Conservation (phyloP, 2,797 vertebrate species). For the Anabacerthia variegaticeps region DNA sequence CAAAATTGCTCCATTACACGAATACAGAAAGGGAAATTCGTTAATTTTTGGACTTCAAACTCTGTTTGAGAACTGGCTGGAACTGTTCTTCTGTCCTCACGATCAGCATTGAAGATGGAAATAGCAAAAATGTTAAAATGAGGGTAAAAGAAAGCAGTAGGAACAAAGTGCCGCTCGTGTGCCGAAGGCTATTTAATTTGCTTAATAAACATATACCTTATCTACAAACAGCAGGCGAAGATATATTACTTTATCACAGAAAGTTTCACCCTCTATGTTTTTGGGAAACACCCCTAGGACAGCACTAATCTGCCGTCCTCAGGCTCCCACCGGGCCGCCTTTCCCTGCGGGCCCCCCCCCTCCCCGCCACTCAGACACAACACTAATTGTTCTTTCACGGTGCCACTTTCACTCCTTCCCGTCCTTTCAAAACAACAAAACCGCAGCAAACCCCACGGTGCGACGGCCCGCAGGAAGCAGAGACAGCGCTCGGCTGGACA, state of each 20-base stretch:
- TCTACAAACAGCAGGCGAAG: slow-evolving; percentile 74
- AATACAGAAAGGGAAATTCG: slow-evolving; percentile 29
- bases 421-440: slow-evolving; percentile 42
- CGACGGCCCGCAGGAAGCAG: neutral
- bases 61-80: neutral
- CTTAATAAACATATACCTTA: slow-evolving; percentile 71
- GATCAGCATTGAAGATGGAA: neutral
- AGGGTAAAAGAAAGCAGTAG: neutral
- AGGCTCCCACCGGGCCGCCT: slow-evolving; percentile 65
- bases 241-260: slow-evolving; percentile 79
- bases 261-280: slow-evolving; percentile 76
- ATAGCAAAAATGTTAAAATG: slow-evolving; percentile 8
- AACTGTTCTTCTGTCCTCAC: neutral
- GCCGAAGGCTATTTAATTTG: slow-evolving; percentile 46
- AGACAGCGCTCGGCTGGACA: neutral
- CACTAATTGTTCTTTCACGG: slow-evolving; percentile 60
- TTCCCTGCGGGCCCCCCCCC: slow-evolving; percentile 44
- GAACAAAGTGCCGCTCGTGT: neutral
- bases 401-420: slow-evolving; percentile 47
- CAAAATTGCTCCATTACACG: slow-evolving; percentile 53
- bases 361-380: slow-evolving; percentile 57
- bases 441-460: neutral
- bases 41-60: slow-evolving; percentile 17
- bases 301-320: slow-evolving; percentile 77
- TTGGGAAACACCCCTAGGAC: slow-evolving; percentile 77